phyloP scores from a whole-genome alignment of 1,140 invertebrate genomes.

The Glomeris maerens region DNA sequence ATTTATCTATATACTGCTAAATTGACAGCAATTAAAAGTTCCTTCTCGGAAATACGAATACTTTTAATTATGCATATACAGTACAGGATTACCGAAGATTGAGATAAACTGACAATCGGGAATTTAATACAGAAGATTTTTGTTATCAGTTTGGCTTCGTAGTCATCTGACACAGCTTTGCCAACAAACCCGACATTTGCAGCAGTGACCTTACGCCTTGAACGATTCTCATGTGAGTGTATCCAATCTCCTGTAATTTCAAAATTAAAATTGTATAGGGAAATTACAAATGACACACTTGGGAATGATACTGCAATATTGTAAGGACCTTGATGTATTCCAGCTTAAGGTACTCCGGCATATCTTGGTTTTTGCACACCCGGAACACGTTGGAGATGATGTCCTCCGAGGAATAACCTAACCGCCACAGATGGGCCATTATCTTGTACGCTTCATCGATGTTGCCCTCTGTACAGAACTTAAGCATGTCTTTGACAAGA shows the following conservation, averaged over 20 bases:
- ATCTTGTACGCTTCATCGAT: slow-evolving; percentile 79
- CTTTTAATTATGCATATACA: not conserved
- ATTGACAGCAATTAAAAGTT: no score
- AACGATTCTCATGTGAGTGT: slow-evolving; percentile 76
- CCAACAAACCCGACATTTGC: slow-evolving; percentile 77
- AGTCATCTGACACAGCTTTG: slow-evolving; percentile 50
- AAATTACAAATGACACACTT: not conserved
- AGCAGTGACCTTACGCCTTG: slow-evolving; percentile 75
- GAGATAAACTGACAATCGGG: not conserved
- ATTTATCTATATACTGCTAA: no score
- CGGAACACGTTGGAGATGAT: slow-evolving; percentile 89
- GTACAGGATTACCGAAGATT: not conserved
- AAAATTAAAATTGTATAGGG: slow-evolving; percentile 12
- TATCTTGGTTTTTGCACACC: slow-evolving; percentile 72
- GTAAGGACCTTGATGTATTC: slow-evolving; percentile 62
- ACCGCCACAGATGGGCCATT: slow-evolving; percentile 70
- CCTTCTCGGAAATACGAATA: no score
- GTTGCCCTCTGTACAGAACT: slow-evolving; percentile 62
- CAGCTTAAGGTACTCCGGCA: slow-evolving; percentile 66
- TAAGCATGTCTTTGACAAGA: slow-evolving; percentile 80
- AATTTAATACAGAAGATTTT: not conserved
- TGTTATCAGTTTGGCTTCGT: not conserved
- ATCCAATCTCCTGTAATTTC: slow-evolving; percentile 67
- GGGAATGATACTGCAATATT: slow-evolving; percentile 1
- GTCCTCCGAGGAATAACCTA: slow-evolving; percentile 93